These are phyloP conservation scores for Melanotaenia duboulayi DNA, from an alignment of 2,113 vertebrate species.

Conservation along the genomic window DNA sequence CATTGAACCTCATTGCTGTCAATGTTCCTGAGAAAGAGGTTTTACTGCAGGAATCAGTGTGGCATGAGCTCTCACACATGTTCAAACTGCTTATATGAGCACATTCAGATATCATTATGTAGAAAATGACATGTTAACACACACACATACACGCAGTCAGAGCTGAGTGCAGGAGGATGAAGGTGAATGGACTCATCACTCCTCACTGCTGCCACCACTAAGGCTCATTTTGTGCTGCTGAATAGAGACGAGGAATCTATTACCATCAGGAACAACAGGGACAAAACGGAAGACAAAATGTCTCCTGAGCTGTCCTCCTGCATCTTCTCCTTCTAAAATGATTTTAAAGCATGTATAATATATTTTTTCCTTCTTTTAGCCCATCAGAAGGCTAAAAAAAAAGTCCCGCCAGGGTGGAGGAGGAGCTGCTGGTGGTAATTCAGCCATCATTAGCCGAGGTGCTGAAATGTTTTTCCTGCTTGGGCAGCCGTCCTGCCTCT, in stretches of 20 bases:
- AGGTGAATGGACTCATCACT: conserved; percentile 74
- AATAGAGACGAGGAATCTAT: conserved; percentile 67
- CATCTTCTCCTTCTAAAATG: conserved; percentile 9
- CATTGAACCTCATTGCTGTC: conserved; percentile 55
- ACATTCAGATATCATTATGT: background rate
- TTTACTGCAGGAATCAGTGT: conserved; percentile 3
- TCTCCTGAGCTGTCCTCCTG: conserved; percentile 35
- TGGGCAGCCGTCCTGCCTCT: conserved; percentile 62
- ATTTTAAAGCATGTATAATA: conserved; percentile 37
- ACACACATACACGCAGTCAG: conserved; percentile 31
- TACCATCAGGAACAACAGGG: conserved; percentile 59
- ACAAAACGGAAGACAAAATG: conserved; percentile 48
- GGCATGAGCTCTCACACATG: background rate
- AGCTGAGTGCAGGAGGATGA: conserved; percentile 45
- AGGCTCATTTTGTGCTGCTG: conserved; percentile 70
- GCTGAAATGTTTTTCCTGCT: conserved; percentile 79
- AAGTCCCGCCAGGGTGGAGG: background rate
- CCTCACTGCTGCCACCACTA: conserved; percentile 57
- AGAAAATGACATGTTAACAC: background rate
- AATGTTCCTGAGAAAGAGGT: conserved; percentile 24
- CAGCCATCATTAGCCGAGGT: conserved; percentile 75
- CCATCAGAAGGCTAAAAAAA: conserved; percentile 29
- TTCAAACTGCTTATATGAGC: background rate
- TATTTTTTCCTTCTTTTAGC: conserved; percentile 19
- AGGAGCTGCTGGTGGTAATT: conserved; percentile 49